Evolutionary conservation across 2,888 invertebrate species (phyloP).

Genomic region (Lissocephala sabroskyi): DNA sequence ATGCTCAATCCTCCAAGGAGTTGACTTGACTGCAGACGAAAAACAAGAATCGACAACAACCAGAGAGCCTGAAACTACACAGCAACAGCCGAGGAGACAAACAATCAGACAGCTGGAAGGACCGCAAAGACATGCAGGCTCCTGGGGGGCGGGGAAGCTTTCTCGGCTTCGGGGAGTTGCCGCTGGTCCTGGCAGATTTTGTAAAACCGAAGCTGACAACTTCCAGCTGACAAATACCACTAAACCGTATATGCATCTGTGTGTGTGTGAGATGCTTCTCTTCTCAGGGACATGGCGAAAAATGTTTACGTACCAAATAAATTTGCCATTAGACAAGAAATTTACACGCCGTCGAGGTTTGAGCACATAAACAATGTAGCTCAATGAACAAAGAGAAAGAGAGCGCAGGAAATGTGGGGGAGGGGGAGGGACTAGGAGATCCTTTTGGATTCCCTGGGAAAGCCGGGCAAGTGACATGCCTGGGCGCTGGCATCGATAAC

Average conservation of each 20-base stretch:
- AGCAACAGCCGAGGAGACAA: neutral
- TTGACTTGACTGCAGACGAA: neutral
- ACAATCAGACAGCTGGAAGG: neutral
- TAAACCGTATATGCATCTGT: neutral
- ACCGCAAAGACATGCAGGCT: neutral
- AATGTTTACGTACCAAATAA: constrained; percentile 46
- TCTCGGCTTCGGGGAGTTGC: constrained; percentile 6
- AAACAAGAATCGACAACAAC: no score
- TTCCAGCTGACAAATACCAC: constrained; percentile 15
- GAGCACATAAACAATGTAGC: constrained; percentile 52
- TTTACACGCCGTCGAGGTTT: constrained; percentile 36
- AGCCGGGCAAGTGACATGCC: neutral
- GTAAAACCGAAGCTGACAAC: constrained; percentile 15
- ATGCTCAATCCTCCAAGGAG: no score
- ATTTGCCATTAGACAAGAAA: constrained; percentile 48
- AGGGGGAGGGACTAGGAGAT: no score
- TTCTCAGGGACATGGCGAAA: constrained; percentile 12
- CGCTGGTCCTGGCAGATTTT: no score
- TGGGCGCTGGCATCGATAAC: constrained; percentile 29
- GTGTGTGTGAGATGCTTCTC: neutral
- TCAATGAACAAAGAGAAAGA: neutral
- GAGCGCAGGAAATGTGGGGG: neutral
- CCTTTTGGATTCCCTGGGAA: neutral
- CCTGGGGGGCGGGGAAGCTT: neutral
- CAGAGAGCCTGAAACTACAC: constrained; percentile 7